Evolutionary conservation across 2,113 vertebrate genomes (phyloP).

Genomic region (Spheniscus mendiculus): DNA sequence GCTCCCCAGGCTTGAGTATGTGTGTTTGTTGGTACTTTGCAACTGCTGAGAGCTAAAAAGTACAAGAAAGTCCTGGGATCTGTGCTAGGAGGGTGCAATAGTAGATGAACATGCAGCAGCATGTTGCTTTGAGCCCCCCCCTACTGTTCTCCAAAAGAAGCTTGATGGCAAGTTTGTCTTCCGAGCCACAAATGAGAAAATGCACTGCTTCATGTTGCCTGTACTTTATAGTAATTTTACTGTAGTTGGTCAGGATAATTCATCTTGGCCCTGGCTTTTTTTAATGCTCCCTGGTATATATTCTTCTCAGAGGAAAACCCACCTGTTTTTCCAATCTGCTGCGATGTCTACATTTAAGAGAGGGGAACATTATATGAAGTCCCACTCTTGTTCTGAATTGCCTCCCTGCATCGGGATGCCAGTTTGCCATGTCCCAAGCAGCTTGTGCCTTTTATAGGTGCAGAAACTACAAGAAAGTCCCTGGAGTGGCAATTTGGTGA

Average conservation of each 20-base stretch:
- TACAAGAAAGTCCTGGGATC: background rate
- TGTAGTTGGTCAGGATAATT: background rate
- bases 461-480: background rate
- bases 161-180: background rate
- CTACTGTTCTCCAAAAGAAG: background rate
- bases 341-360: background rate
- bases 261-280: background rate
- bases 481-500: constrained; percentile 34
- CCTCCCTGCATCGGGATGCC: background rate
- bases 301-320: background rate
- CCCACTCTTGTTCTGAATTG: constrained; percentile 16
- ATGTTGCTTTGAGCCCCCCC: background rate
- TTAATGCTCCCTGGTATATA: background rate
- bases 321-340: background rate
- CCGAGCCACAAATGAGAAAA: background rate
- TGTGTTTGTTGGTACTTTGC: background rate
- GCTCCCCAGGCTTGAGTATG: background rate
- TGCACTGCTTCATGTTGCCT: background rate
- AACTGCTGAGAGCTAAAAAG: background rate
- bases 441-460: background rate
- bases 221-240: background rate
- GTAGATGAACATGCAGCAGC: background rate
- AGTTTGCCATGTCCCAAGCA: background rate
- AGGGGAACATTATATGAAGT: background rate
- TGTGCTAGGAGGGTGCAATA: background rate